Conservation (phyloP, 2,797 vertebrate species). For the Mionectes olivaceus region DNA sequence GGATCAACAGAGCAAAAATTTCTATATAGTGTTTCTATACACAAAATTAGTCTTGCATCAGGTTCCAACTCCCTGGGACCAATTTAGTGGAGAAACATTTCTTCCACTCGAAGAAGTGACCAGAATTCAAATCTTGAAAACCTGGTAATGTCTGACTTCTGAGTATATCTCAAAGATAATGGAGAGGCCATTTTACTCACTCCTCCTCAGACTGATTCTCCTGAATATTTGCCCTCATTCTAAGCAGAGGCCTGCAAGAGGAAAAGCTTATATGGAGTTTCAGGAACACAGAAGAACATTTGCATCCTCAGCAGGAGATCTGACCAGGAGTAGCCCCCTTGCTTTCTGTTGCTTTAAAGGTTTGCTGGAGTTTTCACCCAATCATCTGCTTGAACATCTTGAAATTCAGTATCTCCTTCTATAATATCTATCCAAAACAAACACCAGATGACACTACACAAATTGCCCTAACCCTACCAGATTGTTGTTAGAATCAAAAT, state of each 20-base stretch:
- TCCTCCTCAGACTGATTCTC: background rate
- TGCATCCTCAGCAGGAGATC: slow-evolving; percentile 60
- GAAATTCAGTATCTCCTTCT: slow-evolving; percentile 79
- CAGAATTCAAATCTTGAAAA: slow-evolving; percentile 21
- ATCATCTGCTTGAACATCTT: slow-evolving; percentile 82
- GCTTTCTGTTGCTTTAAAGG: slow-evolving; percentile 75
- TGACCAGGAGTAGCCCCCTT: slow-evolving; percentile 68
- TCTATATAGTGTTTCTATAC: background rate
- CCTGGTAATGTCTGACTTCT: background rate
- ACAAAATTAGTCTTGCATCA: background rate
- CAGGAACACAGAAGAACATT: slow-evolving; percentile 53
- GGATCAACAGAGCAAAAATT: background rate
- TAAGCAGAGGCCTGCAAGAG: background rate
- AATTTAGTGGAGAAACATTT: background rate
- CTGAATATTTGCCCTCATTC: slow-evolving; percentile 14
- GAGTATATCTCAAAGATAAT: background rate
- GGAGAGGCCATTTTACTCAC: background rate
- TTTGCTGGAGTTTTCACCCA: slow-evolving; percentile 75
- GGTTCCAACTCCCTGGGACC: background rate
- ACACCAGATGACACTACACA: slow-evolving; percentile 79
- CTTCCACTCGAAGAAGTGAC: background rate
- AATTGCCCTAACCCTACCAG: slow-evolving; percentile 79
- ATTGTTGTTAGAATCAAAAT: slow-evolving; percentile 82
- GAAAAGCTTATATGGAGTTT: slow-evolving; percentile 29
- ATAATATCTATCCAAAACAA: slow-evolving; percentile 78